Base-by-base conservation (phyloP, 2,113 vertebrate genomes). In the Lasiurus cinereus region DNA sequence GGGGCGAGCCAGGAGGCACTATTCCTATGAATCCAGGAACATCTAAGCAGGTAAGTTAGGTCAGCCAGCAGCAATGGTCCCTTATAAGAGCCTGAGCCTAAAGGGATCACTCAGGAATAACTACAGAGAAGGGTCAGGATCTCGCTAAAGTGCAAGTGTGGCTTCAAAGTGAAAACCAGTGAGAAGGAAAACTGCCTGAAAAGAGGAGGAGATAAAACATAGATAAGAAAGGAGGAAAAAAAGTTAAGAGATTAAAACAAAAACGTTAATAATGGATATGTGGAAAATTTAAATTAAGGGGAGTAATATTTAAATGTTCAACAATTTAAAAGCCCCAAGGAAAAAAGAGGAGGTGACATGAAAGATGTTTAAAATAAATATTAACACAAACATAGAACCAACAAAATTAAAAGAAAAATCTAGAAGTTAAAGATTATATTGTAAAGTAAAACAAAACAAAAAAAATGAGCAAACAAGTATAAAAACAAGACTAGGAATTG, bases 361-460 rank as follows among this genome's bases (percentile, higher is more conserved):
- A 50, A 96, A 87, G 19, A 69, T 6, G 80, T 73, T 94, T 64
- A 82, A 80, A 92, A 76, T 56, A 92, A 88, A 50, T 59, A 52
- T 74, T 43, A 46, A 94, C 90, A 85, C 36, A 92, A 93, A 50
- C 43, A 54, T 24, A 39, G 13, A 86, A 50, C 39, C 36, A 50
- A 82, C 87, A 82, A 91, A 94, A 91, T 94, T 90, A 76, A 76
- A 27, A 88, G 43, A 72, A 78, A 95, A 94, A 7, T 67, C 62
- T 77, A n/a, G 19, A 94, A 91, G 67, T 91, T 90, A 66, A 86
- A 84, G 78, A 76, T 59, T 72, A 33, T 84, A 82, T 31, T 80
- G 93, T 88, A 73, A 92, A 92, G 78, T 82, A 76, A 92, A 95
- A 92, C 87, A 56, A 78, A 78, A 85, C 83, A 56, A 78, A 73